Base-by-base conservation (phyloP, 2,888 invertebrate genomes). In the Fragum fragum region DNA sequence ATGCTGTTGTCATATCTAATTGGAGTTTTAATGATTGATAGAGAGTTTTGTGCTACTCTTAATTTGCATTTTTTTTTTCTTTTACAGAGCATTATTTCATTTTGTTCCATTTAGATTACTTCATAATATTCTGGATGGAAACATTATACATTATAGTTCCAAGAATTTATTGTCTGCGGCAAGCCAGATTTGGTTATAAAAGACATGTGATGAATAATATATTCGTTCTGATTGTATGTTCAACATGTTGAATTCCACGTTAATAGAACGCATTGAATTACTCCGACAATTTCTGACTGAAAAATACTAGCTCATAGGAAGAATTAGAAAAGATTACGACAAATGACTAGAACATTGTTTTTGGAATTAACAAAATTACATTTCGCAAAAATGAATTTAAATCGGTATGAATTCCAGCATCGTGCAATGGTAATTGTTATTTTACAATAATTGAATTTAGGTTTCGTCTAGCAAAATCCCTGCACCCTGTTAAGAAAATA, bases 1-100 rank as follows among this genome's bases (percentile, higher is more conserved):
- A 7, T 61, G 32, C n/a, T 61, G 28, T 61, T 61, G 61, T 57
- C 57, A 57, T 26, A 26, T 57, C 57, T 57, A 57, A 57, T 57
- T 57, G 57, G 23, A 26, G 23, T 57, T 26, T 57, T 26, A 57
- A 57, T 57, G 57, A 57, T 57, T 57, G 57, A 57, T 57, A 23
- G 57, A 21, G 57, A 23, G 21, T 57, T 26, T 57, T 47, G 47
- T 47, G 47, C 47, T 18, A 47, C 47, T 47, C 47, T 18, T 47
- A 47, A 47, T 57, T 57, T 57, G 26, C 57, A 26, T 57, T 57
- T 21, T 21, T 21, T 21, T n/a, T 57, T 57, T 57, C 57, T n/a
- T 26, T 57, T 57, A 26, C 57, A n/a, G 23, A 23, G 3, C 23
- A 57, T 57, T 57, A 26, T 57, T 21, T 57, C 26, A 26, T 57